Conservation (phyloP, 2,888 invertebrate genomes). For the Romanomermis culicivorax region DNA sequence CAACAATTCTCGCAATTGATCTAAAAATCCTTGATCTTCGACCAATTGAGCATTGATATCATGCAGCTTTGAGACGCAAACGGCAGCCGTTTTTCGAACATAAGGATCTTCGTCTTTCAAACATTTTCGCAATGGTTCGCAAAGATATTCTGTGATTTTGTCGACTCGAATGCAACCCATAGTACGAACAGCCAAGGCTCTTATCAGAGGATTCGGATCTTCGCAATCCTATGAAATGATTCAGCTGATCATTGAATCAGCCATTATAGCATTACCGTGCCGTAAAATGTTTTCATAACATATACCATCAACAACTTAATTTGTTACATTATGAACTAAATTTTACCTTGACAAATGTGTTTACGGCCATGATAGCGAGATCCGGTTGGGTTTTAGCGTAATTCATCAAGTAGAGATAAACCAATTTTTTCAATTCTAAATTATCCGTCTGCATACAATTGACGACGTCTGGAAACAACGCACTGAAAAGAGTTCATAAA, state of each 20-base stretch:
- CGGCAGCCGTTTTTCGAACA: slow-evolving; percentile 93
- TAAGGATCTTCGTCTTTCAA: slow-evolving; percentile 77
- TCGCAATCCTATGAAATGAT: slow-evolving; percentile 62
- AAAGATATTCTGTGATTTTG: slow-evolving; percentile 96
- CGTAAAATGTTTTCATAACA: too few species aligned
- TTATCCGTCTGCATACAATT: slow-evolving; percentile 99
- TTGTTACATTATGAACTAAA: not conserved
- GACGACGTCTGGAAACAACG: slow-evolving; percentile 93
- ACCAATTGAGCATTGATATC: slow-evolving; percentile 61
- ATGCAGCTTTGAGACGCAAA: slow-evolving; percentile 94
- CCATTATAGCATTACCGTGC: too few species aligned
- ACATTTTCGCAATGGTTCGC: slow-evolving; percentile 73
- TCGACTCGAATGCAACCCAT: slow-evolving; percentile 99
- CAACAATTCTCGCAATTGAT: slow-evolving; percentile 79
- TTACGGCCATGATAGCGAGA: slow-evolving; percentile 99
- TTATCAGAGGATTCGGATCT: slow-evolving; percentile 92
- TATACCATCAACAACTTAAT: not conserved
- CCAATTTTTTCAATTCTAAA: slow-evolving; percentile 87
- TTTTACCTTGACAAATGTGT: slow-evolving; percentile 98
- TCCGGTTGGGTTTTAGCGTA: slow-evolving; percentile 99
- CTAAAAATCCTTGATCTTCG: slow-evolving; percentile 78
- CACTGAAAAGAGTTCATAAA: slow-evolving; percentile 39
- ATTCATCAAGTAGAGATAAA: slow-evolving; percentile 96
- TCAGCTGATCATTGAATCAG: not conserved
- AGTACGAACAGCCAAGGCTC: slow-evolving; percentile 89